Conservation (phyloP, 1,140 invertebrate species). For the Anastrepha obliqua region DNA sequence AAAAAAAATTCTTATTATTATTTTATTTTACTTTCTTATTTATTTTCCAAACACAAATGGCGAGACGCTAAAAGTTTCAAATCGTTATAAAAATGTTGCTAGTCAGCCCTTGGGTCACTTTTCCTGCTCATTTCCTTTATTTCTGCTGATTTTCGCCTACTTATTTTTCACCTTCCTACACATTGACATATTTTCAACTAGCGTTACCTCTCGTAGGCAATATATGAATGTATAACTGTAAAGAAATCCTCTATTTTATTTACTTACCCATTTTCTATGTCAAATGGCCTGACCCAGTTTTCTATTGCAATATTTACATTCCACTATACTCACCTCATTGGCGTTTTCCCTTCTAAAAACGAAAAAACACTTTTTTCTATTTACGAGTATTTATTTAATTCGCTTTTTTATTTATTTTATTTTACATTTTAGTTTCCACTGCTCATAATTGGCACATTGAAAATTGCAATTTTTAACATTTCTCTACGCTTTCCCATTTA, state of each 20-base stretch:
- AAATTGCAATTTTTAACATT: constrained; percentile 47
- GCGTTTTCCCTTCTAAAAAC: neutral
- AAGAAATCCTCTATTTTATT: neutral
- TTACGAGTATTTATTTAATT: neutral
- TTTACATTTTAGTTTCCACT: constrained; percentile 32
- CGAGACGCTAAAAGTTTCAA: too few species aligned
- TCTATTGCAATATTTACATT: neutral
- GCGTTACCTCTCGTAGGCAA: too few species aligned
- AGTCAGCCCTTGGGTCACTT: too few species aligned
- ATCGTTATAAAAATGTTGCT: too few species aligned
- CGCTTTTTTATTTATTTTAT: constrained; percentile 40
- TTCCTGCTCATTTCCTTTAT: too few species aligned
- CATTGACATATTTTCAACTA: too few species aligned
- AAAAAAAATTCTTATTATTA: too few species aligned
- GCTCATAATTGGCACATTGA: constrained; percentile 38
- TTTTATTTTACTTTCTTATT: too few species aligned
- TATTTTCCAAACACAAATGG: too few species aligned
- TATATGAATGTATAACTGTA: neutral
- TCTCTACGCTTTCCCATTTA: neutral
- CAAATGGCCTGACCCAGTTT: constrained; percentile 2
- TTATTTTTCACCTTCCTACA: too few species aligned
- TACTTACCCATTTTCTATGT: neutral
- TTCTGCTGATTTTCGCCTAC: too few species aligned
- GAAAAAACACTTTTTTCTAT: neutral
- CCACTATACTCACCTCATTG: neutral